phyloP scores from a whole-genome alignment of 2,888 invertebrate genomes.

The Agrochola circellaris region DNA sequence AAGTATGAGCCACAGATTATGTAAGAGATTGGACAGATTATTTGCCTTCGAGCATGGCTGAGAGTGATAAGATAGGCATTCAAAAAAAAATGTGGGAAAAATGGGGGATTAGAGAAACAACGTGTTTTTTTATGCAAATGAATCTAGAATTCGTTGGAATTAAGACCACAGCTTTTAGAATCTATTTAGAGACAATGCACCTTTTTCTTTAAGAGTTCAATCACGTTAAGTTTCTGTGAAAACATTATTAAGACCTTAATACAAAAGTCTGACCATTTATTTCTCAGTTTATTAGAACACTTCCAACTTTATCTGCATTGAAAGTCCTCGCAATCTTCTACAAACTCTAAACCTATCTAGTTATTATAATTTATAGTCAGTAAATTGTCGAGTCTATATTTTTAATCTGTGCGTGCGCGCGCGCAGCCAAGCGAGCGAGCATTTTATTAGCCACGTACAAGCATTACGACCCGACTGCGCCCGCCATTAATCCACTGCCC shows the following conservation, averaged over 20 bases:
- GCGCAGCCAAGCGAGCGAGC: constrained; percentile 84
- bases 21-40: constrained; percentile 66
- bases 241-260: constrained; percentile 1
- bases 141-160: constrained; percentile 3
- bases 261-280: neutral
- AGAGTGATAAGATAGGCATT: constrained; percentile 18
- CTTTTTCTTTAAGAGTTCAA: neutral
- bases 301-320: constrained; percentile 13
- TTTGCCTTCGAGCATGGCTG: constrained; percentile 40
- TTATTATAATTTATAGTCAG: constrained; percentile 45
- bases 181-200: neutral
- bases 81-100: constrained; percentile 13
- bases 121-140: constrained; percentile 36
- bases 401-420: constrained; percentile 77
- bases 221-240: neutral
- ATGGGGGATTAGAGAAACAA: constrained; percentile 1
- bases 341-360: constrained; percentile 45
- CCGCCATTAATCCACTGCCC: constrained; percentile 74
- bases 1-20: constrained; percentile 77
- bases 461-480: constrained; percentile 77
- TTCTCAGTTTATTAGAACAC: constrained; percentile 9
- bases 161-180: neutral
- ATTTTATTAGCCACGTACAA: constrained; percentile 85
- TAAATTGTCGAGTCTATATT: constrained; percentile 70
- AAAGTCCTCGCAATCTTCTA: constrained; percentile 18